Percentiles rank a stretch among this genome's conserved stretches.
Conservation (phyloP, 2,797 vertebrate species). For the Lacerta agilis region DNA sequence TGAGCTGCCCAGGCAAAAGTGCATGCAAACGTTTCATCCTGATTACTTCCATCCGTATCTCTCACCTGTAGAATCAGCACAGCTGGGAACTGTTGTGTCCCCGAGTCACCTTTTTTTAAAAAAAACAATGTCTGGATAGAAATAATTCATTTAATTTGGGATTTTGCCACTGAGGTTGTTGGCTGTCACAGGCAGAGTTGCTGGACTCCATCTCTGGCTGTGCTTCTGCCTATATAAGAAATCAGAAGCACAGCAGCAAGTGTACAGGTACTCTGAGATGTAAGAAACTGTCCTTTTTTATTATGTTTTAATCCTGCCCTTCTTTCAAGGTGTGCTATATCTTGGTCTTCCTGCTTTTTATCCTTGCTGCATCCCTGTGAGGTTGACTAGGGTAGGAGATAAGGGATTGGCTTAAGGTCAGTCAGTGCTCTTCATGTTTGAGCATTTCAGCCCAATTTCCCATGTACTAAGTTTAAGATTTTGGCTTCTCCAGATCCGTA, state of each 20-base stretch:
- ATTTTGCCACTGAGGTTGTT: background rate
- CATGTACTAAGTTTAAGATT: background rate
- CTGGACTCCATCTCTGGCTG: background rate
- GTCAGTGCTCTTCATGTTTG: background rate
- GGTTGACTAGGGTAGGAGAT: background rate
- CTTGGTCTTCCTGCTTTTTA: background rate
- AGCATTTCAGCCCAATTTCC: background rate
- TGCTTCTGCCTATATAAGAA: background rate
- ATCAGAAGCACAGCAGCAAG: background rate
- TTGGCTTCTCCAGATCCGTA: background rate
- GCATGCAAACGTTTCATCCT: constrained; percentile 56
- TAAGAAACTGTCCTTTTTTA: background rate
- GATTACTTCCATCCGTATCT: background rate
- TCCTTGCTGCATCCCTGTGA: background rate
- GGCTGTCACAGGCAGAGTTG: background rate
- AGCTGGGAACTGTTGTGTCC: background rate
- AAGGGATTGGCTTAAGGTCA: background rate
- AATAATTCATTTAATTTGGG: background rate
- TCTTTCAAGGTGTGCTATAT: background rate
- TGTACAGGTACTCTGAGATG: background rate
- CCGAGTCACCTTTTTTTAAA: background rate
- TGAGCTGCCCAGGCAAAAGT: constrained; percentile 65
- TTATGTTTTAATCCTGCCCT: background rate
- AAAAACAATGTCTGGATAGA: background rate
- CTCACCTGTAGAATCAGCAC: background rate